Conservation (phyloP, 2,888 invertebrate genomes). For the Cistogaster globosa region DNA sequence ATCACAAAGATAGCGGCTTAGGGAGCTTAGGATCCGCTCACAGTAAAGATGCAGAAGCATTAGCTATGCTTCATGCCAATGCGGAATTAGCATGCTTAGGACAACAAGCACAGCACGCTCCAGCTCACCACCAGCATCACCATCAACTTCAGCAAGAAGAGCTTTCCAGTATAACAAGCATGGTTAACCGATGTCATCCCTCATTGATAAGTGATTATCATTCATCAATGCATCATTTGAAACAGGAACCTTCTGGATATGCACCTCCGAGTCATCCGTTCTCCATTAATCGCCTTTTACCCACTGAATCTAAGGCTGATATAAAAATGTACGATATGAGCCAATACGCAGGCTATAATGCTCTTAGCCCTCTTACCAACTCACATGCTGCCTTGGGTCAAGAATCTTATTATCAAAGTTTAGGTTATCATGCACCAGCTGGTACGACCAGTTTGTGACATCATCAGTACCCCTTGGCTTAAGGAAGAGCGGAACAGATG, state of each 20-base stretch:
- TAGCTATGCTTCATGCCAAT: conserved; percentile 88
- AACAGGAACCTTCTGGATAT: conserved; percentile 90
- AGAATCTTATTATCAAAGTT: conserved; percentile 93
- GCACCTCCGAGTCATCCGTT: conserved; percentile 95
- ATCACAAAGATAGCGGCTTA: conserved; percentile 76
- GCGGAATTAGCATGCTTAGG: conserved; percentile 86
- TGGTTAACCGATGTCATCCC: conserved; percentile 87
- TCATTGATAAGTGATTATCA: conserved; percentile 86
- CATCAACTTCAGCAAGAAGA: conserved; percentile 85
- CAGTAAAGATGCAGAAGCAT: conserved; percentile 86
- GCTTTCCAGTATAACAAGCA: conserved; percentile 87
- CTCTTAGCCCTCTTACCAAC: conserved; percentile 86
- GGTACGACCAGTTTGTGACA: conserved; percentile 95
- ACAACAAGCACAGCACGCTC: conserved; percentile 84
- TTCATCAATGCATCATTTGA: conserved; percentile 87
- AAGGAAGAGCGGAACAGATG: conserved; percentile 85
- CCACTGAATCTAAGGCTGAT: conserved; percentile 93
- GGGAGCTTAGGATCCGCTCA: conserved; percentile 81
- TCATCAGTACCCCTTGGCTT: conserved; percentile 92
- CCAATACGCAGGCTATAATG: conserved; percentile 86
- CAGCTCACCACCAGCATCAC: conserved; percentile 84
- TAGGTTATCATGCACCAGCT: conserved; percentile 88
- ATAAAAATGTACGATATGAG: conserved; percentile 96
- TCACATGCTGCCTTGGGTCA: conserved; percentile 86
- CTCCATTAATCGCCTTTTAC: conserved; percentile 96